Evolutionary conservation across 1,140 invertebrate genomes (phyloP), one percentile per base, ranked within the genome.

Genomic region (Chelonus insularis): DNA sequence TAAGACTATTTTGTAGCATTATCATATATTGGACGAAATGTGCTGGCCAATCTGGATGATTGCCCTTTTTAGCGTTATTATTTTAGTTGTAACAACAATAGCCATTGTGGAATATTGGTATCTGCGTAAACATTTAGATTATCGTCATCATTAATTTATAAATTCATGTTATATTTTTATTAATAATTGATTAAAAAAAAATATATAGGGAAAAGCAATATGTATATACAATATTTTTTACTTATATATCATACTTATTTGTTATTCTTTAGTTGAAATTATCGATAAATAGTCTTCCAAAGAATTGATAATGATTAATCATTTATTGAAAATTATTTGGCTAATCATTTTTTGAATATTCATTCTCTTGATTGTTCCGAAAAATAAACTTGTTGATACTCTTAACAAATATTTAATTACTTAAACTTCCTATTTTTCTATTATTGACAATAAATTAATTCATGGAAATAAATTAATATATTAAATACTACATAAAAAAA

Each of bases 121-220:
- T 16, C 16, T 43, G 14, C 16, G 1, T 43, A 3, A 43, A 18
- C 41, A 16, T 8, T 43, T 16, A 0, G 7, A 14, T 0, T 16
- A 8, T 18, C 18, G 14, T 4, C 2, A 16, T 43, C 8, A 43
- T 43, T 18, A 16, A 18, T 16, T 18, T 4, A 5, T 43, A 18
- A 43, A 43, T 16, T 43, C 3, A 43, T 39, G 0, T 0, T 9
- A 18, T 8, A 16, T 16, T 43, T 43, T 0, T 43, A n/a, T n/a
- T n/a, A n/a, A n/a, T n/a, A n/a, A n/a, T n/a, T n/a, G n/a, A n/a
- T n/a, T n/a, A n/a, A n/a, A n/a, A n/a, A n/a, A n/a, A n/a, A n/a
- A n/a, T n/a, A n/a, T n/a, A 12, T 48, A 48, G 45, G 57, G 57
- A 29, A 14, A 48, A 58, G 57, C 41, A 58, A 57, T 57, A 57